Base-by-base conservation (phyloP, 2,113 vertebrate genomes). In the Anarhynchus alexandrinus region DNA sequence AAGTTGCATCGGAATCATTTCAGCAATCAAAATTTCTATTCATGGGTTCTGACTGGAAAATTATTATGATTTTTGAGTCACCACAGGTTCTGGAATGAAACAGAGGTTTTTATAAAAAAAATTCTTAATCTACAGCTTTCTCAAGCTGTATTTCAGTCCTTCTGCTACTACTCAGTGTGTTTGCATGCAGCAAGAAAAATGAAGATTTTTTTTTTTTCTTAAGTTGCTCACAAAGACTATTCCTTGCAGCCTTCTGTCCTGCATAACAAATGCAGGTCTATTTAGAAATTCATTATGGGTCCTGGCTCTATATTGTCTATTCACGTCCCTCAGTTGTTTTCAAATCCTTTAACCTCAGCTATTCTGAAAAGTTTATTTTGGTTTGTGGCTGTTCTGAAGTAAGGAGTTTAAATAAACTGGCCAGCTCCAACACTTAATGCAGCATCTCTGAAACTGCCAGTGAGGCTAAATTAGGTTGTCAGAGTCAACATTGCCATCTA, bases 391-490 rank as follows among this genome's bases (percentile, higher is more conserved):
- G 42, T 32, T 83, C 16, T 84, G 76, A 78, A 74, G 64, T 17
- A 66, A 70, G 69, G 65, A 92, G 72, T 91, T 93, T 93, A 67
- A 47, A 51, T 94, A 79, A 96, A 90, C 86, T 81, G 86, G 76
- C 42, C 83, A 72, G 23, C 77, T 86, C 65, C 82, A 94, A 22
- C 59, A 76, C 72, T 43, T 94, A 94, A 78, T 79, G 52, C 94
- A 87, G 80, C 27, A 26, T 79, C 80, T 92, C 90, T 95, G 95
- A 86, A 96, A 47, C 83, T 94, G 80, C 83, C 88, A 65, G 42
- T 2, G 69, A 95, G 57, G 80, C 69, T 88, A 96, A 97, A 97
- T 95, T 96, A 93, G 90, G 65, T 72, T 96, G 96, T 96, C 95
- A 95, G 94, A 95, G 85, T 88, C 86, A 93, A 95, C 96, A 93